phyloP scores from a whole-genome alignment of 1,140 invertebrate species.

The Sesamia nonagrioides region DNA sequence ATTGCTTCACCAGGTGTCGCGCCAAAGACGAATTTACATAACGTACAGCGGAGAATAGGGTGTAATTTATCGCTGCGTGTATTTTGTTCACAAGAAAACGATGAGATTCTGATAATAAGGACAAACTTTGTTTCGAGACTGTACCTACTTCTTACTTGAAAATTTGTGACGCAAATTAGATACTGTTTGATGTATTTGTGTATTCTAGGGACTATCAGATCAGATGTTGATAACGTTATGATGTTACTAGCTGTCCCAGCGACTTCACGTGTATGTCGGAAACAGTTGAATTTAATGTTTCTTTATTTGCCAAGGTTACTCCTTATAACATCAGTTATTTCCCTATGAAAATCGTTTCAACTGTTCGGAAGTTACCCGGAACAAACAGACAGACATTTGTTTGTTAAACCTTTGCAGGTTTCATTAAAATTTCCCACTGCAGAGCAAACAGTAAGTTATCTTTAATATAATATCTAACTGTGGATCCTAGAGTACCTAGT shows the following conservation, averaged over 20 bases:
- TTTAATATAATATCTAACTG: not conserved
- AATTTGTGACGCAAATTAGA: slow-evolving; percentile 43
- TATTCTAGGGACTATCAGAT: not conserved
- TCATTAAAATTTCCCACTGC: too few species aligned
- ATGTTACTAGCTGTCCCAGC: too few species aligned
- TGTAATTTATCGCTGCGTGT: slow-evolving; percentile 51
- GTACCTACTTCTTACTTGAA: slow-evolving; percentile 2
- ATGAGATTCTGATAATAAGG: slow-evolving; percentile 50
- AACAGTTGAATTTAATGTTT: too few species aligned
- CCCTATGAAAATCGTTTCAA: too few species aligned
- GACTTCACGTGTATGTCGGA: too few species aligned
- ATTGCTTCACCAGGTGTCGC: slow-evolving; percentile 74
- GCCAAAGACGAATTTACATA: slow-evolving; percentile 63
- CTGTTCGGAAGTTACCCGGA: too few species aligned
- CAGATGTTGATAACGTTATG: too few species aligned
- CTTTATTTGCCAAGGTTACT: too few species aligned
- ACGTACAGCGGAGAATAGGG: slow-evolving; percentile 28
- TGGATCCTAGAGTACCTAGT: not conserved
- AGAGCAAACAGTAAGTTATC: not conserved
- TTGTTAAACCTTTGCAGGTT: too few species aligned
- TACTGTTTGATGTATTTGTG: slow-evolving; percentile 24
- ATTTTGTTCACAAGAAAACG: slow-evolving; percentile 48
- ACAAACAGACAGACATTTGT: too few species aligned
- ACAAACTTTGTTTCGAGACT: slow-evolving; percentile 42
- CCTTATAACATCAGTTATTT: too few species aligned